Base-by-base conservation (phyloP, 2,113 vertebrate species). In the Chauna torquata region DNA sequence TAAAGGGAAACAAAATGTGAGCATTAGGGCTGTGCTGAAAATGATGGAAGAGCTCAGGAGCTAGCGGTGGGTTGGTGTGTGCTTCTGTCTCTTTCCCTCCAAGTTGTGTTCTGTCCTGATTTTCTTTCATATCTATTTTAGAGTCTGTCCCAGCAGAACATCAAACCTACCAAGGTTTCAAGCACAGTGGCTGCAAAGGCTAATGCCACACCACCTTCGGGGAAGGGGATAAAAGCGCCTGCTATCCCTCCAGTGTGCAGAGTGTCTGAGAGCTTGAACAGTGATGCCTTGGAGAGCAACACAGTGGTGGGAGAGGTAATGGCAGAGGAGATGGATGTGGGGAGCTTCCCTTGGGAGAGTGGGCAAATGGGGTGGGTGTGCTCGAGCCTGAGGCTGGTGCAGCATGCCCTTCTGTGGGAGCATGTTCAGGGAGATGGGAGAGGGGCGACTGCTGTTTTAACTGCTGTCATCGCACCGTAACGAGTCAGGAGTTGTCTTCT, bases 391-490 rank as follows among this genome's bases (percentile, higher is more conserved):
- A 32, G 19, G 28, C 42, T 49, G 38, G 24, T 49, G 61, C 34
- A 1, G 2, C 2, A 1, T 42, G 65, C 45, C 20, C 52, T 70
- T 27, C 28, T 40, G 61, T 47, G 61, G 36, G 32, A 69, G 2
- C 2, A 2, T 36, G 27, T 78, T 65, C 3, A 0, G 61, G 45
- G 54, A 0, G 1, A 4, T 50, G 19, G 17, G 17, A 27, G 8
- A 45, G 42, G 22, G 10, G 17, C 23, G 11, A n/a, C 24, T 87
- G 81, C 44, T 70, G 0, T 80, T 81, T 54, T 76, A 47, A 47
- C n/a, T n/a, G 9, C 4, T 27, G 0, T 38, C 70, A 34, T 0
- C 1, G 1, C 25, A 22, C 47, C 11, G 0, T 50, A 22, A 47
- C 8, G n/a, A 80, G 50, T 42, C 30, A 38, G 36, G 83, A 62